Base-by-base conservation (phyloP, 2,888 invertebrate genomes). In the Amorpha juglandis region DNA sequence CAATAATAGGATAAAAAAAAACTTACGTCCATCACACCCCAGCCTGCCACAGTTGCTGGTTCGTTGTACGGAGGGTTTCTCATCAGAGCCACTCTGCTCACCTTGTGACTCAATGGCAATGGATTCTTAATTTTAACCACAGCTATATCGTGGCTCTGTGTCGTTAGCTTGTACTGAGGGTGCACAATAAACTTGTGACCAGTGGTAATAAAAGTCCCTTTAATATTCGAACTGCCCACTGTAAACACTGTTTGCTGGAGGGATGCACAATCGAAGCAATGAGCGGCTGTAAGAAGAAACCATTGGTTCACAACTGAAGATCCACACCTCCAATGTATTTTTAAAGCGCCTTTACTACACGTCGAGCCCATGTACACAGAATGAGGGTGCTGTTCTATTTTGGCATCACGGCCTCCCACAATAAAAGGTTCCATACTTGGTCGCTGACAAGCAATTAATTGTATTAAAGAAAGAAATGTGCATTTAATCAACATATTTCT, bases 201-300 rank as follows among this genome's bases (percentile, higher is more conserved):
- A 27, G 27, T 6, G 6, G 52, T 52, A 12, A 11, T 52, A 52
- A 52, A 52, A 7, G 12, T 21, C 0, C 52, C 52, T 14, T 52
- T 52, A 6, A 27, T 70, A 19, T 70, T 1, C 1, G 4, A 50
- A 19, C 72, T 50, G 0, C 81, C 82, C 0, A 74, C 67, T 6
- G 66, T 48, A 4, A 69, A 53, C 3, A 63, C 48, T 0, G 73
- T 53, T 0, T 6, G 11, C 0, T 55, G 62, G 0, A 4, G 6
- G 0, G 0, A 0, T 0, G 0, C 0, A 63, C 77, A 79, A 0
- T 47, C 14, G 0, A 78, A 0, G 42, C 82, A 85, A 63, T 86
- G 86, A 0, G 76, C 84, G 0, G 83, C 85, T 0, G 85, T 80
- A 0, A 86, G 19, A 0, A 81, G 14, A 6, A 83, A 63, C 0